Percentiles rank a stretch among this genome's conserved stretches.
Evolutionary conservation across 1,140 invertebrate species (phyloP).

Genomic region (Campoletis sonorensis): DNA sequence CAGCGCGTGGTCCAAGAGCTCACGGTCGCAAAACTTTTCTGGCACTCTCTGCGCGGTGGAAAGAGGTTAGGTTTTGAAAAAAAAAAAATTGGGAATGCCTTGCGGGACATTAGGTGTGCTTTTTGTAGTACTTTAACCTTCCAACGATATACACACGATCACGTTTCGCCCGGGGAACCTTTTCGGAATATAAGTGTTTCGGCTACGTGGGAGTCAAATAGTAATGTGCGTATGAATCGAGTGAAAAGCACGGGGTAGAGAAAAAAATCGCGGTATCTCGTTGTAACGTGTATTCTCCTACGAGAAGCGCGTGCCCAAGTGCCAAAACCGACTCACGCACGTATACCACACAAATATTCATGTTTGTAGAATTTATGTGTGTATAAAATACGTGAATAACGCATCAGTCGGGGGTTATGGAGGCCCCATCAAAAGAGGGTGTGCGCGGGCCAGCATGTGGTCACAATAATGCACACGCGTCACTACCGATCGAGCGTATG

Average conservation of each 20-base stretch:
- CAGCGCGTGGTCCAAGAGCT: neutral
- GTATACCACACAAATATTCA: slow-evolving; percentile 55
- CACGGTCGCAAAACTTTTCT: neutral
- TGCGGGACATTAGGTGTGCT: neutral
- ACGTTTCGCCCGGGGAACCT: slow-evolving; percentile 27
- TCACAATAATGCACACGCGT: slow-evolving; percentile 66
- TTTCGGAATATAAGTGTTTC: neutral
- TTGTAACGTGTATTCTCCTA: neutral
- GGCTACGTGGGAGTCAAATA: neutral
- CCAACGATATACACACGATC: slow-evolving; percentile 18
- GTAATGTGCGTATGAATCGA: neutral
- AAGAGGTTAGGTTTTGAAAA: neutral
- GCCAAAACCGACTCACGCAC: slow-evolving; percentile 67
- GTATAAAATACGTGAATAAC: slow-evolving; percentile 49
- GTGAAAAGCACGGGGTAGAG: neutral
- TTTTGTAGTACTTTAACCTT: neutral
- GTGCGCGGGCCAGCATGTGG: slow-evolving; percentile 54
- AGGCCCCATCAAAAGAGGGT: slow-evolving; percentile 41
- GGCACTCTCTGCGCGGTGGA: neutral
- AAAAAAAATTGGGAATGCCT: slow-evolving; percentile 1
- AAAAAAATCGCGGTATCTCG: slow-evolving; percentile 40
- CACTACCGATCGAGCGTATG: slow-evolving; percentile 30
- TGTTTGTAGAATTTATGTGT: too few relatives aligned
- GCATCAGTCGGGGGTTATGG: slow-evolving; percentile 33
- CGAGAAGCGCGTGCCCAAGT: slow-evolving; percentile 72